Base-by-base conservation (phyloP, 2,888 invertebrate species). In the Callyntrura guangdongensis region DNA sequence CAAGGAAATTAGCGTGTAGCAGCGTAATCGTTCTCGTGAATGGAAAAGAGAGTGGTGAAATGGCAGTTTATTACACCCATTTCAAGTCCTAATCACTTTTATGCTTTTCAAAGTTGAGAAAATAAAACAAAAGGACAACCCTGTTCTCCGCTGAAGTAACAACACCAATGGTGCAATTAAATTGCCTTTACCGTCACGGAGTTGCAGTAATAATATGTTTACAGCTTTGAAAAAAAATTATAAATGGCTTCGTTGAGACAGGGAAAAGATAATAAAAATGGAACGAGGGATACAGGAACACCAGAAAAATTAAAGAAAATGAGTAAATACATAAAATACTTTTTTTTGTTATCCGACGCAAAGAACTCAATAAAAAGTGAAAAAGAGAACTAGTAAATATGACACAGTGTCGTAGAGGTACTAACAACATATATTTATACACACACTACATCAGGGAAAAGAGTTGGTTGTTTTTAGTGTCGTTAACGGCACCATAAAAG, bases 401-500 rank as follows among this genome's bases (percentile, higher is more conserved):
- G 27, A n/a, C 47, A 67, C 67, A 25, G 59, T 17, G 17, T n/a
- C n/a, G 59, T 59, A n/a, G n/a, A 59, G n/a, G 59, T 20, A 53
- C 53, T 14, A 53, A n/a, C 53, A 5, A 3, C 53, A 53, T 9
- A 61, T 3, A 53, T 9, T 11, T 3, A 67, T 27, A 67, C n/a
- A 61, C 67, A 67, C 20, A 61, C 9, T n/a, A 20, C 72, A 72
- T 72, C 47, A 20, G 72, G 72, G 72, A 47, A 49, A 45, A 72
- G 72, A 72, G 45, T 72, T 72, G 45, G 72, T 72, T 72, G 72
- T 72, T 82, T 56, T 82, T 82, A 36, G 20, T 82, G 82, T 82
- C 82, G 82, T 82, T 82, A 82, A 82, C 82, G 82, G 82, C 82
- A 82, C 61, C 82, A 61, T 82, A 82, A 82, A 82, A 49, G 25